Base-by-base conservation (phyloP, 2,797 vertebrate species). In the Argyrosomus regius region DNA sequence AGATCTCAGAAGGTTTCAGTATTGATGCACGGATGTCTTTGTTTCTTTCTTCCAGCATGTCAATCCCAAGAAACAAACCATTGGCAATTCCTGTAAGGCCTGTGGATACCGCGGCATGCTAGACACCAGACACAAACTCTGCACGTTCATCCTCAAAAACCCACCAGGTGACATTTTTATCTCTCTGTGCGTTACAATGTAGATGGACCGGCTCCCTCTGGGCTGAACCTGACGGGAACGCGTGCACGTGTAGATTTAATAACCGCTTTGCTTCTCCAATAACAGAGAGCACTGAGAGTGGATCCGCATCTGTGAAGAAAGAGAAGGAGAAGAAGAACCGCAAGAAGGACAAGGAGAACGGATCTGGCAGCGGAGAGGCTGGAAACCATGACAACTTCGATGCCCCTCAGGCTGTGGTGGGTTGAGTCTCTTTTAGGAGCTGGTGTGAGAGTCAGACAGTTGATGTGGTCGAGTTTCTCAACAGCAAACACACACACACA, bases 81-180 rank as follows among this genome's bases (percentile, higher is more conserved):
- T 99, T 88, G 98, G 97, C 91, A 98, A 97, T 89, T 97, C 97
- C 89, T 99, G 98, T 95, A 99, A 99, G 96, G 98, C 98, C 95
- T 99, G 98, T 96, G 98, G 98, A 84, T 96, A 98, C 94, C 94
- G 97, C 82, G 98, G 98, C 97, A 99, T 99, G 98, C 96, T 99
- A 79, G 98, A 99, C 95, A 99, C 97, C 90, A 97, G 98, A 94
- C 98, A 99, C 96, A 99, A 99, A 94, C 98, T 99, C 93, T 99
- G 98, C 95, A 99, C 98, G 11, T 99, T 99, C 96, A 99, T 99
- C 95, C 98, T 99, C 92, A 99, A 99, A 96, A 99, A 99, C 93
- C 98, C 98, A 95, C 98, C 98, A 91, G 98, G 98, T 99, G 91
- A 96, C 95, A 39, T 1, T 13, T 10, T 5, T 5, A 35, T 39